Percentiles rank a stretch among this genome's conserved stretches.
These are phyloP conservation scores for Rhynchomys soricoides DNA, from an alignment of 2,113 vertebrate genomes.

Conservation along the genomic window DNA sequence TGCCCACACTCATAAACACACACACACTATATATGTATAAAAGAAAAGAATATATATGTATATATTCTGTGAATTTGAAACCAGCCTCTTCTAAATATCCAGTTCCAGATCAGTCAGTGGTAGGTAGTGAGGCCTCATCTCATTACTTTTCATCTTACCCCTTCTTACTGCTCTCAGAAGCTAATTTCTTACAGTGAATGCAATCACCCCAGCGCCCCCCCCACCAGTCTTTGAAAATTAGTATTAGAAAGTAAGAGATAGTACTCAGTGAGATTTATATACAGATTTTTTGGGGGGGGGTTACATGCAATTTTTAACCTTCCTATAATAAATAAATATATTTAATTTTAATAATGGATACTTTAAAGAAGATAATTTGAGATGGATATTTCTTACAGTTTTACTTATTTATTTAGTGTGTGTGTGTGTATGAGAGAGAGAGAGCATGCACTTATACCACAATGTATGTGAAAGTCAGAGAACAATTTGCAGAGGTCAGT, in stretches of 20 bases:
- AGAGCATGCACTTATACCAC: neutral
- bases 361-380: neutral
- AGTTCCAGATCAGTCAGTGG: neutral
- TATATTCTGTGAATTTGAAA: neutral
- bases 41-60: no score
- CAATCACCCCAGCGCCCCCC: neutral
- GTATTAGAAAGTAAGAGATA: conserved; percentile 13
- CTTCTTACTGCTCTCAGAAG: neutral
- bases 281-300: neutral
- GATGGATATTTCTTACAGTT: neutral
- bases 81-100: neutral
- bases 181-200: neutral
- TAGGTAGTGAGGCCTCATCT: neutral
- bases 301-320: neutral
- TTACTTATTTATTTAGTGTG: neutral
- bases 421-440: neutral
- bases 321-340: neutral
- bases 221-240: neutral
- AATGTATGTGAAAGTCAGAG: neutral
- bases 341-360: neutral
- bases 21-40: no score
- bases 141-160: neutral
- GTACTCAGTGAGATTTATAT: neutral
- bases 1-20: no score
- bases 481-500: neutral